phyloP scores from a whole-genome alignment of 2,797 vertebrate species.

The Tympanoctomys barrerae region DNA sequence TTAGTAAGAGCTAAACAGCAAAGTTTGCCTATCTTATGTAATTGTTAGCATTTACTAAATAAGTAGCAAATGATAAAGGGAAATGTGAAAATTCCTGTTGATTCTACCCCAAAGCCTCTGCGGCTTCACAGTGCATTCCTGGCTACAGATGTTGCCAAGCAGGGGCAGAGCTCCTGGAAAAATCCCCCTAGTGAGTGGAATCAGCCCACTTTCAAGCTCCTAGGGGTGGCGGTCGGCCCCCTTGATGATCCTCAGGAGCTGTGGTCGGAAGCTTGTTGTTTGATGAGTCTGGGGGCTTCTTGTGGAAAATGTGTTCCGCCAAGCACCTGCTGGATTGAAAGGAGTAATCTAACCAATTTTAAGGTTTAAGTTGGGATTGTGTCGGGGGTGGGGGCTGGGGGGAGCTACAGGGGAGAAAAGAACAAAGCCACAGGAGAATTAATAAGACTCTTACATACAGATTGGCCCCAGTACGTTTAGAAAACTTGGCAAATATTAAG shows the following conservation, averaged over 20 bases:
- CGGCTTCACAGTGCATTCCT: background rate
- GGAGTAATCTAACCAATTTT: background rate
- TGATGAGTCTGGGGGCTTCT: background rate
- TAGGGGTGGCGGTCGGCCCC: background rate
- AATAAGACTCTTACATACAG: background rate
- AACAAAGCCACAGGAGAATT: background rate
- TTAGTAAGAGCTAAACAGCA: background rate
- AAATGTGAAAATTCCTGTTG: background rate
- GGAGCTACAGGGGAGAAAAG: background rate
- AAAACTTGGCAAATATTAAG: slow-evolving; percentile 38
- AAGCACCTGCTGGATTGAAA: background rate
- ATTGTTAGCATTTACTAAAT: background rate
- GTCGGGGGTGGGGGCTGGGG: rapidly evolving
- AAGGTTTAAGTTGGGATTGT: background rate
- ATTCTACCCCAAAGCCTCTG: background rate
- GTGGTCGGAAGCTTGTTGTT: rapidly evolving
- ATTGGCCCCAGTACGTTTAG: background rate
- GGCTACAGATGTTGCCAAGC: background rate
- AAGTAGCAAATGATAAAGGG: background rate
- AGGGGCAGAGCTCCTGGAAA: background rate
- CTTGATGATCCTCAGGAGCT: too few relatives aligned
- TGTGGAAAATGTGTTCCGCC: background rate
- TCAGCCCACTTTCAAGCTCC: background rate
- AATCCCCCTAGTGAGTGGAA: background rate
- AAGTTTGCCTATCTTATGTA: background rate